Evolutionary conservation across 2,113 vertebrate genomes (phyloP), one percentile per base, ranked within the genome.

Genomic region (Phycodurus eques): DNA sequence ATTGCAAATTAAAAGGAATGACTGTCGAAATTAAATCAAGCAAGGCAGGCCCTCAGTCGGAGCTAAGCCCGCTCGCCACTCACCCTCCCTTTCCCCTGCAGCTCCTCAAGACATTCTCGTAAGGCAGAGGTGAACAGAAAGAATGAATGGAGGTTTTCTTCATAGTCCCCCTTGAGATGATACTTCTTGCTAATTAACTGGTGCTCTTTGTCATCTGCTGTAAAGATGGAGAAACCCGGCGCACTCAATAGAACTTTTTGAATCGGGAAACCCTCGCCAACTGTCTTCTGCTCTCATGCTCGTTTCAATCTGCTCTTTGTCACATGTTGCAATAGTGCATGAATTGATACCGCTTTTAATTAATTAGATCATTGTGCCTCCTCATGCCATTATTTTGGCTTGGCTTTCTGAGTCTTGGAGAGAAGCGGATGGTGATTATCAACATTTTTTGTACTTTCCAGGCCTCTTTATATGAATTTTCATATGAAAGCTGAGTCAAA

Each of bases 111-210:
- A 76, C 79, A 81, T 84, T 81, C 78, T 89, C 88, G 83, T 86
- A 83, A 87, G 80, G 61, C 43, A 84, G 83, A 83, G 82, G 84
- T 88, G 83, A 87, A 79, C 73, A 53, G 39, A 72, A 75, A 72
- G 82, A 72, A 73, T 91, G 92, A 92, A 92, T 87, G 80, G 81
- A 79, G 65, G 68, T 75, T 87, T 89, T 87, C 85, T 88, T 84
- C 83, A 12, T 77, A 68, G 80, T 74, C 84, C 85, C 88, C 81
- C 89, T 91, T 81, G 84, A 89, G 88, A 89, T 87, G 85, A 85
- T 91, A 86, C 92, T 92, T 90, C 88, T 90, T 89, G 87, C 89
- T 92, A 92, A 92, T 93, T 91, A 93, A 92, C 91, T 85, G 85
- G 82, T 83, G 85, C 79, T 90, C 90, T 91, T 92, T 92, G 91